phyloP scores from a whole-genome alignment of 2,797 vertebrate species.

The Champsocephalus gunnari region DNA sequence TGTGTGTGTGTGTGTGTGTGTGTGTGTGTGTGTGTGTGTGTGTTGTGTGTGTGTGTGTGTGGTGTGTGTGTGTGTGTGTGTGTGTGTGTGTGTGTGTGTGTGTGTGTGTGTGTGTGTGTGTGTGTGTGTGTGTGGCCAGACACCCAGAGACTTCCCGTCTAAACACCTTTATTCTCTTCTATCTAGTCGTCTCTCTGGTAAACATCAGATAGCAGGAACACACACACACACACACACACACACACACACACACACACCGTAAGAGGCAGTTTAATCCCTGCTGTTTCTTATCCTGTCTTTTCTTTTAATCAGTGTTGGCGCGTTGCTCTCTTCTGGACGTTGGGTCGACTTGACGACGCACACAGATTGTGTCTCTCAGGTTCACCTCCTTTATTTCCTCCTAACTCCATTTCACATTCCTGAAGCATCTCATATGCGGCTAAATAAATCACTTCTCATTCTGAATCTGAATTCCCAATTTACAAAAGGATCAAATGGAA shows the following conservation, averaged over 20 bases:
- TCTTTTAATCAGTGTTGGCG: constrained; percentile 64
- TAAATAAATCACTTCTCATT: constrained; percentile 37
- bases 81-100: too few relatives aligned
- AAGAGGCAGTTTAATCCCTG: constrained; percentile 38
- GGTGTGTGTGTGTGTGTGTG: too few relatives aligned
- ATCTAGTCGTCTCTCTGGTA: constrained; percentile 40
- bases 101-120: background rate
- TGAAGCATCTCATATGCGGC: constrained; percentile 25
- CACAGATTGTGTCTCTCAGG: constrained; percentile 34
- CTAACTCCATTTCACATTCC: background rate
- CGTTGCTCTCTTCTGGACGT: constrained; percentile 54
- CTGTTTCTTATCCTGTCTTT: constrained; percentile 49
- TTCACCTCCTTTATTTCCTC: constrained; percentile 29
- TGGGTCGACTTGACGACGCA: constrained; percentile 59
- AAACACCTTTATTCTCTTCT: too few relatives aligned
- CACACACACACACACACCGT: constrained; percentile 8
- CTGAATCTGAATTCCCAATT: constrained; percentile 18
- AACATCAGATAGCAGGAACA: constrained; percentile 48
- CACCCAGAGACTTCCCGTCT: too few relatives aligned
- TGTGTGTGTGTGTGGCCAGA: background rate
- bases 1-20: too few relatives aligned
- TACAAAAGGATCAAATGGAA: constrained; percentile 25
- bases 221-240: constrained; percentile 19
- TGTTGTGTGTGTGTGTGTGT: too few relatives aligned
- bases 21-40: too few relatives aligned